Evolutionary conservation across 2,113 vertebrate genomes (phyloP), one percentile per base, ranked within the genome.

Genomic region (Sander lucioperca): DNA sequence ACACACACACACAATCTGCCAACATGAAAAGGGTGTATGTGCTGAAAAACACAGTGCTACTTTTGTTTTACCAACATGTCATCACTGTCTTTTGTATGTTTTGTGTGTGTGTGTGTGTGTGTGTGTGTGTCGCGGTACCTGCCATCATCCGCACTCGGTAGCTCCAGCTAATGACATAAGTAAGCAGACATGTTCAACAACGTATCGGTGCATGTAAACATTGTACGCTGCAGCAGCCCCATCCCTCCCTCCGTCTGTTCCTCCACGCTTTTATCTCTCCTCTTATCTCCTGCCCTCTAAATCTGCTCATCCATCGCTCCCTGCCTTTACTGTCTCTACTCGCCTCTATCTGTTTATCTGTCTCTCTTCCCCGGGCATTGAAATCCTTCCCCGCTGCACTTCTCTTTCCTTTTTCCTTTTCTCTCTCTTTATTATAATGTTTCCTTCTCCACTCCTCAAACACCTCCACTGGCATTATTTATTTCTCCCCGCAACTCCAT

Each of bases 141-240:
- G 83, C 50, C 43, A 25, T 70, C 69, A 53, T 71, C 67, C 1
- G 19, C 50, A 15, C 33, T 86, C 58, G 57, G 70, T 79, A 61
- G 77, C 61, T 61, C 39, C 72, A 71, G 79, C 79, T 91, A 91
- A 92, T 89, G 90, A 91, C 87, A 90, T 85, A 90, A 91, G 89
- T 81, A 90, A 87, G 91, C 77, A 90, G 86, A 88, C 88, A 86
- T 91, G 91, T 89, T 91, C 75, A 85, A 75, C 90, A 89, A 79
- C 47, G 53, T 89, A 88, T 79, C 74, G 85, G 76, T 70, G 91
- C 87, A 91, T 94, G 89, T 93, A 93, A 93, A 94, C 92, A 93
- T 83, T 77, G 74, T 70, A 84, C 25, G 61, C 72, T 76, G 74
- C 79, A 74, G 68, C 77, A 48, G 25, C 36, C 66, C 63, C 47